Evolutionary conservation across 2,113 vertebrate genomes (phyloP).

Genomic region (Emberiza fucata): DNA sequence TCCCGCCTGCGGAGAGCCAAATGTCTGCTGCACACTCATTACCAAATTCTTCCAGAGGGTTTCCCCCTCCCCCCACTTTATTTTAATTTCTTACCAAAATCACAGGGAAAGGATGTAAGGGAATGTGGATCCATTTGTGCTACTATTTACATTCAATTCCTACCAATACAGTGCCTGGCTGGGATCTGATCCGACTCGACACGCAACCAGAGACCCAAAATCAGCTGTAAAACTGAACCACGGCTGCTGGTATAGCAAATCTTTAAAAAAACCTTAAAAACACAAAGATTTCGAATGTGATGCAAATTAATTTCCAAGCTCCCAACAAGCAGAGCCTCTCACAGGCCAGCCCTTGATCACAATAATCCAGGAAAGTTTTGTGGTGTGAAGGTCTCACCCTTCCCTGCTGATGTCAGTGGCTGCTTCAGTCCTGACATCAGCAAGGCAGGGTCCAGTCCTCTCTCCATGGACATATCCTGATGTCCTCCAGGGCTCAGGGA

Average conservation of each 20-base stretch:
- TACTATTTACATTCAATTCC: neutral
- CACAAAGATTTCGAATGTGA: rapidly evolving
- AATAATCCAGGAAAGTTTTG: neutral
- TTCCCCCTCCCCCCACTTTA: rapidly evolving
- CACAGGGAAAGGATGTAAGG: neutral
- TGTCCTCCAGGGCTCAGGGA: neutral
- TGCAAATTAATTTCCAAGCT: neutral
- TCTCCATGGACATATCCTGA: rapidly evolving
- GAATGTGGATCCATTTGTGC: rapidly evolving
- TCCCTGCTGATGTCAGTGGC: neutral
- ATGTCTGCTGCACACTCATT: neutral
- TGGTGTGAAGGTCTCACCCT: rapidly evolving
- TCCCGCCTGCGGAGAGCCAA: neutral
- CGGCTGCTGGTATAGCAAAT: rapidly evolving
- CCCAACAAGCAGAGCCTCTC: neutral
- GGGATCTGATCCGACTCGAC: neutral
- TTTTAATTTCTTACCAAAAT: neutral
- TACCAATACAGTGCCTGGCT: rapidly evolving
- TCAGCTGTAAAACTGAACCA: rapidly evolving
- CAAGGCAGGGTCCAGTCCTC: neutral
- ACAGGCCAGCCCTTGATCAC: neutral
- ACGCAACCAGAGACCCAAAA: rapidly evolving
- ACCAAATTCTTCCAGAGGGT: neutral
- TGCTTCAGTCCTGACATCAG: neutral
- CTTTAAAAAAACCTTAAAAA: neutral